Conservation (phyloP, 2,797 vertebrate genomes). For the Spinus olivaceus region DNA sequence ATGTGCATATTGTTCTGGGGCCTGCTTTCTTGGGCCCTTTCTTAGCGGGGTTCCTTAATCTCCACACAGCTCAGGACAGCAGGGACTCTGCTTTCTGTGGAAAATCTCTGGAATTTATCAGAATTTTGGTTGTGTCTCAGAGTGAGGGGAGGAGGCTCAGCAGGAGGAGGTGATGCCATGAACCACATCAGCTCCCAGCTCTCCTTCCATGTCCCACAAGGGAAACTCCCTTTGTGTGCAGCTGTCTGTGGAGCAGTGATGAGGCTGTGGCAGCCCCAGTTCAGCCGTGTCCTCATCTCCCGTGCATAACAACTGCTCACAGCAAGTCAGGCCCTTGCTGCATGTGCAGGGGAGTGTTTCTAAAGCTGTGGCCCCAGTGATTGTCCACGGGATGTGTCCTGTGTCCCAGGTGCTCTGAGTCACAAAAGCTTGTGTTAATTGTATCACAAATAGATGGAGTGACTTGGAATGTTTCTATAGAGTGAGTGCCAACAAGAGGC, state of each 20-base stretch:
- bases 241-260: neutral
- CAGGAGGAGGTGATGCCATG: neutral
- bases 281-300: neutral
- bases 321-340: neutral
- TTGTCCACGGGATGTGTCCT: neutral
- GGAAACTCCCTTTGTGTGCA: neutral
- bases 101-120: neutral
- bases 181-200: neutral
- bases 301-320: accelerated
- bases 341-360: neutral
- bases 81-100: neutral
- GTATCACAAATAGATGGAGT: accelerated
- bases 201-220: accelerated
- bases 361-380: neutral
- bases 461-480: too few species aligned
- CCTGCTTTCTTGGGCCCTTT: neutral
- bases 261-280: neutral
- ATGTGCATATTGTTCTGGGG: accelerated
- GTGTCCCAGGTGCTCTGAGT: neutral
- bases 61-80: neutral
- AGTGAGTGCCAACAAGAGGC: too few species aligned
- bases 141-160: accelerated
- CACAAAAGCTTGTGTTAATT: neutral
- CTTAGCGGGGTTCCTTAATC: neutral
- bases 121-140: neutral